Evolutionary conservation across 2,888 invertebrate species (phyloP).

Genomic region (Drosophila histrio): DNA sequence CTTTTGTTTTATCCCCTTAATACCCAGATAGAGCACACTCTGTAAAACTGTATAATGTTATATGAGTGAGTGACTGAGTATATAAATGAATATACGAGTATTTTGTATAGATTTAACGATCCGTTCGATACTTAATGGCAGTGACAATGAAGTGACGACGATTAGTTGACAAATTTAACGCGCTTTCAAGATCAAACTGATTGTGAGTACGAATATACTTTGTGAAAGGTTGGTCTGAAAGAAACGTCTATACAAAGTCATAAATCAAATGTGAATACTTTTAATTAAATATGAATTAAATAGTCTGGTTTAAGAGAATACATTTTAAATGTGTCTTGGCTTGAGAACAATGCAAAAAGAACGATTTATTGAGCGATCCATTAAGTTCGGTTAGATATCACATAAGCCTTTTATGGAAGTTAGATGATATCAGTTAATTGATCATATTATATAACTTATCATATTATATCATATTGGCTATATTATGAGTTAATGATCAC

Average conservation of each 20-base stretch:
- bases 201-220: slow-evolving; percentile 27
- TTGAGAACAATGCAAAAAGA: too few relatives aligned
- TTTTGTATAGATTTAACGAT: slow-evolving; percentile 34
- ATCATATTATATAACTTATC: too few relatives aligned
- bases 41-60: slow-evolving; percentile 26
- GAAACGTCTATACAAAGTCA: not conserved
- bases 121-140: slow-evolving; percentile 38
- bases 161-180: slow-evolving; percentile 62
- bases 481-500: too few relatives aligned
- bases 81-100: slow-evolving; percentile 10
- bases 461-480: too few relatives aligned
- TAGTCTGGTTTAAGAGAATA: not conserved
- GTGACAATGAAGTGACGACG: slow-evolving; percentile 66
- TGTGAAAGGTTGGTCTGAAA: not conserved
- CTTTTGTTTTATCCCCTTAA: slow-evolving; percentile 52
- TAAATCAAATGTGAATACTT: not conserved
- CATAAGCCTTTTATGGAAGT: too few relatives aligned
- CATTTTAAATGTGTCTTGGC: not conserved
- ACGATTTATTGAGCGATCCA: not conserved
- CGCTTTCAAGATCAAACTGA: slow-evolving; percentile 37
- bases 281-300: not conserved
- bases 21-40: slow-evolving; percentile 13
- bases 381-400: too few relatives aligned
- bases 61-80: slow-evolving; percentile 6
- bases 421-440: too few relatives aligned